A percentile compares a stretch with the other conserved stretches of the same genome.
phyloP scores from a whole-genome alignment of 2,113 vertebrate genomes.

The Gracilinanus agilis region DNA sequence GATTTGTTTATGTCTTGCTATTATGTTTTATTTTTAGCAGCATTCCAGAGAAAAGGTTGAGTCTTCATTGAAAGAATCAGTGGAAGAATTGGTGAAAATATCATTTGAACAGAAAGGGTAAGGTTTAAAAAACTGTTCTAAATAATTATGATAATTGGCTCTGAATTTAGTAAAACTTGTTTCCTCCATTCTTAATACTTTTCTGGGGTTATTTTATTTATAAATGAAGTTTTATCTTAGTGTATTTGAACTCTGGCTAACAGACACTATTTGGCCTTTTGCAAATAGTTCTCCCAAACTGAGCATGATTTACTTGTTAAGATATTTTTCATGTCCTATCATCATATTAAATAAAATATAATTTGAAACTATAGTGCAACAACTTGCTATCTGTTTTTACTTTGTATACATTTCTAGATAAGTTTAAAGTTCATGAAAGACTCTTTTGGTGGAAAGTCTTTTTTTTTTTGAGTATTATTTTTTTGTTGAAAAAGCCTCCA shows the following conservation, averaged over 20 bases:
- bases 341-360: neutral
- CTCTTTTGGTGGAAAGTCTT: neutral
- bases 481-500: neutral
- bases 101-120: conserved; percentile 69
- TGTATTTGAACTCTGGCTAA: neutral
- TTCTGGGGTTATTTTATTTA: neutral
- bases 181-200: neutral
- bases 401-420: neutral
- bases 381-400: neutral
- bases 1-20: neutral
- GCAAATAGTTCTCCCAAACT: neutral
- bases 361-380: neutral
- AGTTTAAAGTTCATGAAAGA: neutral
- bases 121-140: conserved; percentile 47
- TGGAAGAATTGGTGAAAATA: neutral
- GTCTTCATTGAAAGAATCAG: conserved; percentile 43
- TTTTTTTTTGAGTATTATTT: neutral
- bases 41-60: conserved; percentile 30
- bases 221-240: conserved; percentile 33
- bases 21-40: conserved; percentile 61
- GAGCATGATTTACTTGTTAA: neutral
- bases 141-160: neutral
- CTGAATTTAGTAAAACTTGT: neutral
- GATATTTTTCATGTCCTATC: neutral
- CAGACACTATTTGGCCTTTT: neutral